phyloP scores from a whole-genome alignment of 2,113 vertebrate species.

The Cranoglanis bouderius region DNA sequence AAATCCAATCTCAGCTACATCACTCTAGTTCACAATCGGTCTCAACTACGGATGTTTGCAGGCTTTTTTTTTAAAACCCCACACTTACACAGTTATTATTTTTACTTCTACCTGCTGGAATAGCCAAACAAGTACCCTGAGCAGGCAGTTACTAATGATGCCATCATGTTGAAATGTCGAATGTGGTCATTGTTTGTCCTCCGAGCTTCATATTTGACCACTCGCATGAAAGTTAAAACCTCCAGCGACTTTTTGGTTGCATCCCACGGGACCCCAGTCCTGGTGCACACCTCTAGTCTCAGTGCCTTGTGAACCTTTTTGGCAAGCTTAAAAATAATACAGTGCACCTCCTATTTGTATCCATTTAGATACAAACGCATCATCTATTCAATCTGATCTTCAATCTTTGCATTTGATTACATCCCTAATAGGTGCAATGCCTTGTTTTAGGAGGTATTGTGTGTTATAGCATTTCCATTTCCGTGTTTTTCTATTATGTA shows the following conservation, averaged over 20 bases:
- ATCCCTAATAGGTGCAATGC: not conserved
- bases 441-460: not conserved
- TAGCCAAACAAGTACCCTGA: too few species aligned
- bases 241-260: not conserved
- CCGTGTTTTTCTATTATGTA: not conserved
- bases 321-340: not conserved
- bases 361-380: not conserved
- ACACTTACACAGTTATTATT: not conserved
- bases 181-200: not conserved
- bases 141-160: not conserved
- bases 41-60: not conserved
- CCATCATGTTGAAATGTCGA: not conserved
- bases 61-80: too few species aligned
- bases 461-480: too few species aligned
- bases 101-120: too few species aligned
- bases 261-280: not conserved
- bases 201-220: not conserved
- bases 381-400: not conserved
- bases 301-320: too few species aligned
- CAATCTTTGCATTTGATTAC: not conserved
- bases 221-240: not conserved
- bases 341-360: not conserved
- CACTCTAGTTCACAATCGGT: not conserved
- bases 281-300: too few species aligned
- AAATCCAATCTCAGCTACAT: not conserved